phyloP scores from a whole-genome alignment of 2,797 vertebrate genomes.

The Nothura maculosa region DNA sequence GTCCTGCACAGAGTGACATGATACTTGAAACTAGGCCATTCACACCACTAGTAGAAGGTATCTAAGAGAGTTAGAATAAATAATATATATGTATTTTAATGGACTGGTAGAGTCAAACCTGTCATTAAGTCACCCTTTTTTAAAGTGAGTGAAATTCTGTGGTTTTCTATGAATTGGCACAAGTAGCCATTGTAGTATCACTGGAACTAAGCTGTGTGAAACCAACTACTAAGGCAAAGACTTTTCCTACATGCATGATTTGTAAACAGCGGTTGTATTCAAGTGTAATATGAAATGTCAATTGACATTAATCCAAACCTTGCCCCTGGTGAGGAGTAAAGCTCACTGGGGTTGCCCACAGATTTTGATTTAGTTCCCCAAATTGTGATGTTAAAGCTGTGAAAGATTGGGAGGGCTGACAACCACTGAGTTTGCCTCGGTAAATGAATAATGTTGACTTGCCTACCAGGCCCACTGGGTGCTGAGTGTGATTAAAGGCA shows the following conservation, averaged over 20 bases:
- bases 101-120: neutral
- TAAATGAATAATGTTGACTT: conserved; percentile 22
- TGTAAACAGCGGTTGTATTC: neutral
- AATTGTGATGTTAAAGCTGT: fast-evolving
- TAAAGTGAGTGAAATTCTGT: neutral
- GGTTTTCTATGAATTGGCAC: neutral
- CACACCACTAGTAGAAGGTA: fast-evolving
- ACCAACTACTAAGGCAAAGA: neutral
- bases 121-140: neutral
- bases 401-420: neutral
- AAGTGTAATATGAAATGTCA: neutral
- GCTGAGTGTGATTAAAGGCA: conserved; percentile 56
- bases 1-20: neutral
- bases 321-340: neutral
- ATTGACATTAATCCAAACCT: neutral
- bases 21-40: neutral
- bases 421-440: neutral
- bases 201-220: neutral
- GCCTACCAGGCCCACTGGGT: conserved; percentile 18
- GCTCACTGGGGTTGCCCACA: neutral
- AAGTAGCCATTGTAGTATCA: neutral
- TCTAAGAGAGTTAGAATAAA: neutral
- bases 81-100: neutral
- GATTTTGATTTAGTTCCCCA: neutral
- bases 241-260: neutral